These are phyloP conservation scores for Magallana gigas DNA, from an alignment of 1,140 invertebrate genomes.

Conservation along the genomic window DNA sequence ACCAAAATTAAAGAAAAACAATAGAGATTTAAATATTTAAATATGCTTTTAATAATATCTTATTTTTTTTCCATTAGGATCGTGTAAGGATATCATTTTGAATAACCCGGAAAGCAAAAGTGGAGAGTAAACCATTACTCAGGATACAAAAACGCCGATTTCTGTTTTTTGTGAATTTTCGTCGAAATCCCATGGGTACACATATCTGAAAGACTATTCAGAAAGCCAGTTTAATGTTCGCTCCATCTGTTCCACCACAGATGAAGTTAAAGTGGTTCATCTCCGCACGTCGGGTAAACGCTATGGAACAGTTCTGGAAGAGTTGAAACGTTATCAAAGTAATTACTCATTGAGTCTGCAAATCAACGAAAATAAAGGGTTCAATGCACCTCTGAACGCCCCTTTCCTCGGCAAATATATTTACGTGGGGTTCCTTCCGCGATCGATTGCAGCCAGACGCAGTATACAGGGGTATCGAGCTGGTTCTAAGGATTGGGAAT, in stretches of 20 bases:
- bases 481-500: constrained; percentile 29
- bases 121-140: not conserved
- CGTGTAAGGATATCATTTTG: not conserved
- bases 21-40: no score
- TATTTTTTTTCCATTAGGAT: not conserved
- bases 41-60: not conserved
- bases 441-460: not conserved
- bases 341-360: constrained; percentile 7
- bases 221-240: not conserved
- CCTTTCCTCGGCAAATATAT: not conserved
- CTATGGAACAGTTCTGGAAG: not conserved
- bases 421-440: constrained; percentile 40
- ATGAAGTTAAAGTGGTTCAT: not conserved
- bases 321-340: not conserved
- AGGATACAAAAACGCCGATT: not conserved
- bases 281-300: not conserved
- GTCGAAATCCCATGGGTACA: not conserved
- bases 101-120: not conserved
- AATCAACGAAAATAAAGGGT: not conserved
- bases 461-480: constrained; percentile 46
- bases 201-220: not conserved
- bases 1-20: no score
- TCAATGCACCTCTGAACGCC: not conserved
- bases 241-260: not conserved
- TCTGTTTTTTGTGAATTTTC: constrained; percentile 6